Conservation (phyloP, 2,113 vertebrate genomes). For the Platysternon megacephalum region DNA sequence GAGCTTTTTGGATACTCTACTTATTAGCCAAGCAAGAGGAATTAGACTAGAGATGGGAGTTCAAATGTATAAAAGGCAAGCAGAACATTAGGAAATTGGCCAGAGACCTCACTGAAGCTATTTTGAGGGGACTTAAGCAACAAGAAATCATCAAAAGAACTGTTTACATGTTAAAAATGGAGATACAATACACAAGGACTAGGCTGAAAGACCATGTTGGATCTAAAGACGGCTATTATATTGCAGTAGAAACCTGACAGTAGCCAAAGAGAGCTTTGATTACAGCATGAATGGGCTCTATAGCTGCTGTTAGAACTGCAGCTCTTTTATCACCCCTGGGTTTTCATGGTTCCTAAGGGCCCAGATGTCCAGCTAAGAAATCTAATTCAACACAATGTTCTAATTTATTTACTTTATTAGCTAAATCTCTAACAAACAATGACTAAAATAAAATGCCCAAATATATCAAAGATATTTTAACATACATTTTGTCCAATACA, state of each 20-base stretch:
- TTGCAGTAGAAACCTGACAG: not conserved
- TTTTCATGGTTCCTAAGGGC: not conserved
- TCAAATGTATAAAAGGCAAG: not conserved
- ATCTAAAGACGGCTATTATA: not conserved
- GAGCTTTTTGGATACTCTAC: not conserved
- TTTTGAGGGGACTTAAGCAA: not conserved
- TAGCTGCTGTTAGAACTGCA: not conserved
- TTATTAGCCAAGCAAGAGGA: constrained; percentile 14
- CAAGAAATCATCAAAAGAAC: not conserved
- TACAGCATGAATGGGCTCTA: not conserved
- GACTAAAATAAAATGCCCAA: not conserved
- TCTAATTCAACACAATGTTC: not conserved
- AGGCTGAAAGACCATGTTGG: not conserved
- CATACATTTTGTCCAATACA: not conserved
- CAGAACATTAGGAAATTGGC: not conserved
- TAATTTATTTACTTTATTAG: not conserved
- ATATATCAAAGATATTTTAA: not conserved
- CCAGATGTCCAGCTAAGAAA: not conserved
- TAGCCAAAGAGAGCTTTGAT: not conserved
- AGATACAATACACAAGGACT: not conserved
- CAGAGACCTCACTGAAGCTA: not conserved
- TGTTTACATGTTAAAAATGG: not conserved
- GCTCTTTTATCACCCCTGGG: not conserved
- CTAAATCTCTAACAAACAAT: not conserved
- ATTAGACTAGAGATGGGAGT: constrained; percentile 1